Evolutionary conservation across 2,113 vertebrate species (phyloP).

Genomic region (Macquaria ambigua): DNA sequence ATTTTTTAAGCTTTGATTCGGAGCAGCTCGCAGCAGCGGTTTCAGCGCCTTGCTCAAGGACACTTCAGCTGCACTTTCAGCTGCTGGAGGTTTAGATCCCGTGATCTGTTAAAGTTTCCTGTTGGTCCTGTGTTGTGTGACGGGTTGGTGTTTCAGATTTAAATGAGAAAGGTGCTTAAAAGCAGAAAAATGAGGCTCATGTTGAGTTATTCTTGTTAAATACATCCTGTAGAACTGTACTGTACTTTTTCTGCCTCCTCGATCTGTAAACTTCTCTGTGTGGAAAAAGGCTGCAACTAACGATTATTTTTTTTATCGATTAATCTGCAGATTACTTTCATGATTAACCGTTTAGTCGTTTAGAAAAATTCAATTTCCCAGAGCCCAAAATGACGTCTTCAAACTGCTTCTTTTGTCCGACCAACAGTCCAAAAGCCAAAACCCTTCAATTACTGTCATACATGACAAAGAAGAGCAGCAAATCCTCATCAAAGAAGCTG

Average conservation of each 20-base stretch:
- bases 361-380: no score
- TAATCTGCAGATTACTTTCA: no score
- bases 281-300: background rate
- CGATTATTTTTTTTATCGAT: no score
- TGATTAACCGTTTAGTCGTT: no score
- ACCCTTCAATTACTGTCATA: no score
- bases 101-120: background rate
- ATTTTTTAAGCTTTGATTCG: background rate
- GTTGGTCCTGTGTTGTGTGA: background rate
- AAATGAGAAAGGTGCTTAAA: background rate
- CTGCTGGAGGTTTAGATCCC: background rate
- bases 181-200: background rate
- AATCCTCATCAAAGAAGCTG: no score
- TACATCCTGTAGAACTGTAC: background rate
- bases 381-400: no score
- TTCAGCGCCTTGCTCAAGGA: background rate
- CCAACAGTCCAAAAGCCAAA: no score
- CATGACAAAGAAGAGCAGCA: no score
- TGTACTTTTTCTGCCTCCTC: background rate
- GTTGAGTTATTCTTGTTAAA: background rate
- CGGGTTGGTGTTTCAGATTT: no score
- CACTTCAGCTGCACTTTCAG: background rate
- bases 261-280: background rate
- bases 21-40: background rate
- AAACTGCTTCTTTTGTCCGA: no score